Evolutionary conservation across 1,140 invertebrate species (phyloP).

Genomic region (Pectinophora gossypiella): DNA sequence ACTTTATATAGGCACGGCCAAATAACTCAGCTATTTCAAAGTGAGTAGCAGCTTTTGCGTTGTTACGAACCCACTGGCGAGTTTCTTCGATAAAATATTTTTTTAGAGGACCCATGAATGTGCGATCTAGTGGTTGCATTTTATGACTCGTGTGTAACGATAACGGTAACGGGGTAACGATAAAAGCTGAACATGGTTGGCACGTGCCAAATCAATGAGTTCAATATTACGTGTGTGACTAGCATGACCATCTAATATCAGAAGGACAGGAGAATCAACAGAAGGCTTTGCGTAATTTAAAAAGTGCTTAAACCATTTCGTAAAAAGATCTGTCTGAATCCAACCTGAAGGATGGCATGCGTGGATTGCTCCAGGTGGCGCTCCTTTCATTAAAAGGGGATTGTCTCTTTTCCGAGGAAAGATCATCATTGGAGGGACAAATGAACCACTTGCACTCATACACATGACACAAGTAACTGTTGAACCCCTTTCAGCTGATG

Average conservation of each 20-base stretch:
- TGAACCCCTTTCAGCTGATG: slow-evolving; percentile 21
- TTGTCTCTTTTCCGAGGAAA: slow-evolving; percentile 45
- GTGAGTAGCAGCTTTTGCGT: neutral
- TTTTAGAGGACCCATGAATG: slow-evolving; percentile 6
- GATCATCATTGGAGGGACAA: slow-evolving; percentile 48
- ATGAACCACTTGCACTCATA: slow-evolving; percentile 35
- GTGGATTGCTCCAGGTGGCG: slow-evolving; percentile 28
- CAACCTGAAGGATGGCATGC: slow-evolving; percentile 39
- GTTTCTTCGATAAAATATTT: slow-evolving; percentile 18
- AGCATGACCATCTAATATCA: slow-evolving; percentile 54
- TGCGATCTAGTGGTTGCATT: neutral
- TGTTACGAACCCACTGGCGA: slow-evolving; percentile 9
- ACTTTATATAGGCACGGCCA: slow-evolving; percentile 30
- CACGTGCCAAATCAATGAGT: slow-evolving; percentile 35
- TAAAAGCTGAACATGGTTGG: slow-evolving; percentile 45
- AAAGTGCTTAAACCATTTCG: slow-evolving; percentile 50
- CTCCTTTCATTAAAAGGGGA: slow-evolving; percentile 36
- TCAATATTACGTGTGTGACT: slow-evolving; percentile 54
- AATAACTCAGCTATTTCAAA: slow-evolving; percentile 32
- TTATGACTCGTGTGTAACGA: neutral
- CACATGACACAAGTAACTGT: slow-evolving; percentile 14
- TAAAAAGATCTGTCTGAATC: slow-evolving; percentile 45
- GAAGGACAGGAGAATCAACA: slow-evolving; percentile 29
- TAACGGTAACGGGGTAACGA: slow-evolving; percentile 40
- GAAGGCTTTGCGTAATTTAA: slow-evolving; percentile 19